Evolutionary conservation across 2,888 invertebrate species (phyloP), one percentile per base, ranked within the genome.

Genomic region (Anodontia alba): DNA sequence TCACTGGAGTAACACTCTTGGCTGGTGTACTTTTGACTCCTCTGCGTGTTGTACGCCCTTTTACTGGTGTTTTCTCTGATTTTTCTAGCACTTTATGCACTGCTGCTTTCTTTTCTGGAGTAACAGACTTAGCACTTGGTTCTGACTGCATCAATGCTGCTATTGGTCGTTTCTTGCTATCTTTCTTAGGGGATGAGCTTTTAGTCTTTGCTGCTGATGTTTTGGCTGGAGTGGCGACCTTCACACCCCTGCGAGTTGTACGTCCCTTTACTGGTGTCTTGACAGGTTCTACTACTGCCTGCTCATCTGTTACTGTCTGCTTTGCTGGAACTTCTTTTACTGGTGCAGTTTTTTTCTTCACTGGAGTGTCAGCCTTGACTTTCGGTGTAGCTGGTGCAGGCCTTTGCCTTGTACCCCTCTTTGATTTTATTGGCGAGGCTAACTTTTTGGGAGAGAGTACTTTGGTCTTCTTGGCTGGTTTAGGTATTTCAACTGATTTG

Each of bases 281-380:
- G 49, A 26, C 29, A 26, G 29, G 7, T 8, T 23, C 17, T 26
- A 26, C 29, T 29, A 57, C 23, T 7, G 57, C 10, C 29, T 57
- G 23, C 3, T 38, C 42, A 36, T 7, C 36, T 2, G 38, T 33
- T 62, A 70, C 66, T n/a, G n/a, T n/a, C 26, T 17, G 42, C 51
- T 80, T 81, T 0, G 36, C 42, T 26, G 79, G 54, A 17, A 57
- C 76, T 33, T 46, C 67, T 62, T 70, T 70, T n/a, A n/a, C n/a
- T 10, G 23, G 26, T 54, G 26, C 77, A 38, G 81, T 43, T 33
- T 68, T 51, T 46, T 46, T 69, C 26, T 80, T 68, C 5, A 42
- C 57, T 66, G 68, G 54, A 31, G 80, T 57, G 26, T 42, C 66
- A 46, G 62, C 49, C 29, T 73, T 73, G 7, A n/a, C 49, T 46